Evolutionary conservation across 30 jellyfish, hydroid and myxozoan genomes (phyloP), one percentile per base, ranked within the genome.

Genomic region (Aurelia coerulea): DNA sequence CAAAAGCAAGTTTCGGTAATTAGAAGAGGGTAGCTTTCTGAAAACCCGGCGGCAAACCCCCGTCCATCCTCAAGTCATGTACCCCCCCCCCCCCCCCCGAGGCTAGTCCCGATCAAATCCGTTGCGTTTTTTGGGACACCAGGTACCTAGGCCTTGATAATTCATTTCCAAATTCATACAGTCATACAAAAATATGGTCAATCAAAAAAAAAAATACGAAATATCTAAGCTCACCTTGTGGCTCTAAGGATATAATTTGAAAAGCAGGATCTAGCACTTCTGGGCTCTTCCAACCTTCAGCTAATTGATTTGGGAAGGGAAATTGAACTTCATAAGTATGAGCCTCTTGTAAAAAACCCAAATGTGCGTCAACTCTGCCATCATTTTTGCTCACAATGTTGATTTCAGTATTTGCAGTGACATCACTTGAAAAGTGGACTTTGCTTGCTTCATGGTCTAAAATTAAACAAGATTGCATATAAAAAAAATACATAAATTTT

Each of bases 371-470:
- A 18, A 78, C 66, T 15, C 15, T 54, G 17, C 65, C 80, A 46
- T 67, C 35, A 46, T 29, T 59, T 46, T 78, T 87, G 23, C 76
- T 39, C 13, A 53, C 79, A 35, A 87, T 79, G 66, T 76, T 78
- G 51, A 87, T 87, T 70, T 87, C 96, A 3, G 96, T 87, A 69
- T 87, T 87, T 52, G 71, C 31, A 0, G 76, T 34, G 16, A 87
- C 87, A 49, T 78, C 96, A 13, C 76, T 78, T 51, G 96, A 87
- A 35, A 87, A 87, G 58, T 87, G 96, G 50, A 87, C 96, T 59
- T 78, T 87, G 79, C 96, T 87, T 33, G 96, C 96, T 71, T 87
- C 96, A 63, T 87, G 96, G n/a, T 66, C 96, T 85, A 46, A 41
- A 49, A 46, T 9, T 37, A 14, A 46, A 71, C 34, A 3, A 33